Conservation (phyloP, 2,113 vertebrate genomes). For the Microtus oregoni region DNA sequence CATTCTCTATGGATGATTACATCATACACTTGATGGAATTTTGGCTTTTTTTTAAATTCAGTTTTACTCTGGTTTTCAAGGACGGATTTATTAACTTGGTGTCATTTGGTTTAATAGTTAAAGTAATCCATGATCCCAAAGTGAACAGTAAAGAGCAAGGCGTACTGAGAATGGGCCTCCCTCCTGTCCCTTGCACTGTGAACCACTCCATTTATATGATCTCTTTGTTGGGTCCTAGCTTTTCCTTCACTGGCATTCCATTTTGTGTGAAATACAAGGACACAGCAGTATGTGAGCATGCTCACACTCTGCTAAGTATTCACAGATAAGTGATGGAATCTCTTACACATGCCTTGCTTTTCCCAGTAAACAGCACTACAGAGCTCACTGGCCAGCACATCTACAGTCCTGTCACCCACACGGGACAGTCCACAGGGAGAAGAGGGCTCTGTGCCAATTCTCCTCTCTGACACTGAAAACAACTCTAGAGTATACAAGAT, state of each 20-base stretch:
- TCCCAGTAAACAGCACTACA: background rate
- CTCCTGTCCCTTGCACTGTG: fast-evolving
- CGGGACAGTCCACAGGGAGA: too few relatives aligned
- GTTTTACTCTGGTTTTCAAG: slow-evolving; percentile 18
- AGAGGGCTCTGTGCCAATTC: background rate
- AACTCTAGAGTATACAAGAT: fast-evolving
- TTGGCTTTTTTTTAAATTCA: background rate
- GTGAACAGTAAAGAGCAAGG: background rate
- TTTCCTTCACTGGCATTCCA: background rate
- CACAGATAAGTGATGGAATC: fast-evolving
- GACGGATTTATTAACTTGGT: background rate
- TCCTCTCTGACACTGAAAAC: background rate
- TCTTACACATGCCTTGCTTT: background rate
- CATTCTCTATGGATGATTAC: background rate
- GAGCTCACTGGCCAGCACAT: fast-evolving
- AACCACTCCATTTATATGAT: fast-evolving
- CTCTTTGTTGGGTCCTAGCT: background rate
- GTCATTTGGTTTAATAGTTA: background rate
- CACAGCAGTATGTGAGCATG: fast-evolving
- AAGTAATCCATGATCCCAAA: background rate
- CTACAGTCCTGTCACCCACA: background rate
- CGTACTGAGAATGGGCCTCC: fast-evolving
- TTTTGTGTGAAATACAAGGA: background rate
- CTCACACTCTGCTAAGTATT: too few relatives aligned
- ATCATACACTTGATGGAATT: background rate